Conservation (phyloP, 2,113 vertebrate genomes). For the Herpailurus yagouaroundi region DNA sequence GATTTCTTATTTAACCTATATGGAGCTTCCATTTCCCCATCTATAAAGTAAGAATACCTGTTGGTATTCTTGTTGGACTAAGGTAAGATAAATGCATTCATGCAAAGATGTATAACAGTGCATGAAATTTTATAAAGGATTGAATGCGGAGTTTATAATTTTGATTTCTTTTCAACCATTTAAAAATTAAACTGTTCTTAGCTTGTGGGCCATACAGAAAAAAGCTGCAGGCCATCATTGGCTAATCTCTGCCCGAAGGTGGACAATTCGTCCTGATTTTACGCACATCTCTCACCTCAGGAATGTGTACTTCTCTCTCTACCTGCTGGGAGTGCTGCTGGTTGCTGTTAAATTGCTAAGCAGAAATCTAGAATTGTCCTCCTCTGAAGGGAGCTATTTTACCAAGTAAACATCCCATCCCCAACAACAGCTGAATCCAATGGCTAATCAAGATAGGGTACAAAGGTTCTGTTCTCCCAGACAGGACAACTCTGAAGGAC, state of each 20-base stretch:
- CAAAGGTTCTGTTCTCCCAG: neutral
- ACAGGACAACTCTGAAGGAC: neutral
- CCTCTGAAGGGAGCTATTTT: neutral
- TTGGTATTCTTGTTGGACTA: neutral
- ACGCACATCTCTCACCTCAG: neutral
- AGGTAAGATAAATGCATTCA: neutral
- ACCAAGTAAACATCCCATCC: neutral
- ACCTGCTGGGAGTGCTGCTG: neutral
- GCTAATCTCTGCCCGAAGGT: neutral
- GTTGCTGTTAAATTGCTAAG: neutral
- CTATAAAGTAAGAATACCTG: neutral
- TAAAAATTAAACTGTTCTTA: neutral
- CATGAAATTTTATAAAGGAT: neutral
- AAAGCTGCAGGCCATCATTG: neutral
- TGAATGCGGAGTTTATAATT: neutral
- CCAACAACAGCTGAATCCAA: neutral
- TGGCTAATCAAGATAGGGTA: neutral
- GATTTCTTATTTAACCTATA: neutral
- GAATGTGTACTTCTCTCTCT: neutral
- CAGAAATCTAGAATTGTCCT: neutral
- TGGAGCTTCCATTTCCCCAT: neutral
- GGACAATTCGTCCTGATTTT: fast-evolving
- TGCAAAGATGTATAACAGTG: neutral
- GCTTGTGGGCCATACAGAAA: neutral
- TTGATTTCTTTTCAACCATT: neutral